These are phyloP conservation scores for Xiphophorus maculatus DNA, from an alignment of 2,113 vertebrate species.

Conservation along the genomic window DNA sequence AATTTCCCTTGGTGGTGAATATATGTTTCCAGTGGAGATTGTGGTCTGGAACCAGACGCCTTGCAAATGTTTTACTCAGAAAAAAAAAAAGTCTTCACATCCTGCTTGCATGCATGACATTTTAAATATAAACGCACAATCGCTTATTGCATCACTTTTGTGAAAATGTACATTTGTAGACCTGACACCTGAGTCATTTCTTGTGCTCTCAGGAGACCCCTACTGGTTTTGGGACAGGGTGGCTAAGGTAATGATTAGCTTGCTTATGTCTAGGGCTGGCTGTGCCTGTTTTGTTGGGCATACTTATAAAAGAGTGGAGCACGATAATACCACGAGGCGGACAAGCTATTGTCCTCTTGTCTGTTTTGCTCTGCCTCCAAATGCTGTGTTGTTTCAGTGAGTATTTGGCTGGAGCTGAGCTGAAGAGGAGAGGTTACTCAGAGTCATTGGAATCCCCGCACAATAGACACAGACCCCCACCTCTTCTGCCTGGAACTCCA, in stretches of 20 bases:
- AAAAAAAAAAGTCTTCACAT: no score
- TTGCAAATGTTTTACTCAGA: not conserved
- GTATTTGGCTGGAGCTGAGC: conserved; percentile 56
- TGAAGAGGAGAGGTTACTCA: conserved; percentile 63
- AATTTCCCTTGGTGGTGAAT: not conserved
- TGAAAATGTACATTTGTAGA: no score
- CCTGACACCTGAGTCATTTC: no score
- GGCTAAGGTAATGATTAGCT: not conserved
- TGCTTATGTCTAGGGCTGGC: not conserved
- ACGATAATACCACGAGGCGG: conserved; percentile 39
- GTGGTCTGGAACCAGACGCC: not conserved
- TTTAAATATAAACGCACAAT: no score
- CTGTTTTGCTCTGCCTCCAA: conserved; percentile 45
- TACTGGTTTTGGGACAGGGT: no score
- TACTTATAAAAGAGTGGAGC: conserved; percentile 4
- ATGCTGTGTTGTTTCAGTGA: conserved; percentile 48
- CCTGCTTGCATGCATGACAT: no score
- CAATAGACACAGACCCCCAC: conserved; percentile 53
- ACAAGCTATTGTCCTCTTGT: conserved; percentile 34
- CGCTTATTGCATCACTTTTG: no score
- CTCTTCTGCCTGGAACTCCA: conserved; percentile 41
- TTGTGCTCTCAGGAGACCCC: no score
- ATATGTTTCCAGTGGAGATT: not conserved
- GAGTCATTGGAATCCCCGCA: conserved; percentile 72
- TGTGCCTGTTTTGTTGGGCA: conserved; percentile 7